Base-by-base conservation (phyloP, 2,888 invertebrate genomes). In the Dione vanillae region DNA sequence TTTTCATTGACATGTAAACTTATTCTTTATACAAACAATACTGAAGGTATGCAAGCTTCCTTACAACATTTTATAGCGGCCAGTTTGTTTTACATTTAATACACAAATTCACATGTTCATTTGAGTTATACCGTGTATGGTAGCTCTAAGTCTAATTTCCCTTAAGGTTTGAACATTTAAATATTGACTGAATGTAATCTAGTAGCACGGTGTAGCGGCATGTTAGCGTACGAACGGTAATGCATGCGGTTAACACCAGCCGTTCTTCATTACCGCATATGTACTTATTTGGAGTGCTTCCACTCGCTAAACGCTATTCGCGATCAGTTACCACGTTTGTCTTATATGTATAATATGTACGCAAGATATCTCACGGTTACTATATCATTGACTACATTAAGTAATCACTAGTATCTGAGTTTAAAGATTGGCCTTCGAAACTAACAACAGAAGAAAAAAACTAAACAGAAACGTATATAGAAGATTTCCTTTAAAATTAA, bases 171-270 rank as follows among this genome's bases (percentile, higher is more conserved):
- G 71, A 67, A 67, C 72, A 81, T 81, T 81, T 85, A 89, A 91
- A 92, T 92, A 92, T 92, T 92, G 91, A 92, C 88, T 85, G 83
- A 87, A 87, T 80, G 90, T 92, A 92, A 92, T 92, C 92, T 89
- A 80, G 88, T 65, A 80, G 83, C 81, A 75, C 80, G 83, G 77
- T 14, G 64, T 35, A 14, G 59, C 62, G 78, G 82, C 81, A 76
- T 81, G 83, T 92, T 92, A 92, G 92, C 92, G 87, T 77, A 76
- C 75, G 75, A 69, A 73, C 82, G 91, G 91, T 92, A 93, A 93
- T 91, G 85, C 81, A 82, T 78, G 74, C 84, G 77, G 87, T 91
- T 92, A 92, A 84, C 92, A 90, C 82, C 78, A 72, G 75, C 77
- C 80, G 83, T 83, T 83, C 85, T 90, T 90, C 91, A 90, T 92